Conservation (phyloP, 2,888 invertebrate genomes). For the Piscicola geometra region DNA sequence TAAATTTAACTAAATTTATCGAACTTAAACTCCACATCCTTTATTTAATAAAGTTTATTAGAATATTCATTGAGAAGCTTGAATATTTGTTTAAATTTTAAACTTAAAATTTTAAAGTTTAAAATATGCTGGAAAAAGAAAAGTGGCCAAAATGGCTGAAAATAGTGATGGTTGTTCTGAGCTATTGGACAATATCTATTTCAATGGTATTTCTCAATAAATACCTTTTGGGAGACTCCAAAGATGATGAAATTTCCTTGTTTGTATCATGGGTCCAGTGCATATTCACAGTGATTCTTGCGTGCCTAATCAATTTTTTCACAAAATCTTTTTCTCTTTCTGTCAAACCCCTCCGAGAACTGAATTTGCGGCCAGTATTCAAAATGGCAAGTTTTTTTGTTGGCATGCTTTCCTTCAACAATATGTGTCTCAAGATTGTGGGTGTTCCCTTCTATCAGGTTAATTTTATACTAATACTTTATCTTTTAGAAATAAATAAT, state of each 20-base stretch:
- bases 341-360: too few species aligned
- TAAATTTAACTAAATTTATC: too few species aligned
- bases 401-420: conserved; percentile 52
- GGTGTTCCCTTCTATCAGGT: conserved; percentile 54
- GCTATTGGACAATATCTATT: conserved; percentile 77
- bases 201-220: conserved; percentile 92
- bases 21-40: too few species aligned
- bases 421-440: conserved; percentile 54
- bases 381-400: conserved; percentile 50
- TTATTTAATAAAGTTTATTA: too few species aligned
- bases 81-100: too few species aligned
- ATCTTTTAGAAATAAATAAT: not conserved
- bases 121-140: too few species aligned
- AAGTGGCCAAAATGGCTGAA: too few species aligned
- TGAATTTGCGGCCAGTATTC: conserved; percentile 44
- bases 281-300: conserved; percentile 47
- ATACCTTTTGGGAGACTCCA: conserved; percentile 64
- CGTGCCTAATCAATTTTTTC: conserved; percentile 36
- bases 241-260: conserved; percentile 49
- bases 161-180: conserved; percentile 42
- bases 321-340: not conserved
- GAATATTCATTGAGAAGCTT: too few species aligned
- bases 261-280: conserved; percentile 55
- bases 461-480: not conserved
- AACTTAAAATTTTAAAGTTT: too few species aligned